Base-by-base conservation (phyloP, 1,140 invertebrate species). In the Musca domestica region DNA sequence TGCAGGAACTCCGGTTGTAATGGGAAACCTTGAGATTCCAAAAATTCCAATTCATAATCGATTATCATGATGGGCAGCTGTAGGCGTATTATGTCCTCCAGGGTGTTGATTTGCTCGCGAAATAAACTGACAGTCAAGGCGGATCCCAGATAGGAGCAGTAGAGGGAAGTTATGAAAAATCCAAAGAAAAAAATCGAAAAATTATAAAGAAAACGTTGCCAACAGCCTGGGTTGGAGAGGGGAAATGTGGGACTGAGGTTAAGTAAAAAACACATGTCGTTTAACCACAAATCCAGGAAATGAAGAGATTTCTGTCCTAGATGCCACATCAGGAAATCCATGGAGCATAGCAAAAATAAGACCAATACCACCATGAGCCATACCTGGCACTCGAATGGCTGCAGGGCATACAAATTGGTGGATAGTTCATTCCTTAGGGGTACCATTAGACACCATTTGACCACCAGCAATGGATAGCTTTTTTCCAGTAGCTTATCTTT, bases 401-500 rank as follows among this genome's bases (percentile, higher is more conserved):
- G 61, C 25, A 76, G 23, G 0, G 75, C 69, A n/a, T 78, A 78
- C 73, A 72, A 64, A 72, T 71, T 6, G 73, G 74, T 3, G 76
- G 73, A 25, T 77, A 76, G 52, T 77, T 74, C 23, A 41, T 78
- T 78, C 3, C 72, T 64, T 2, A 78, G 74, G 0, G 77, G 77
- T 9, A 78, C 70, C n/a, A 78, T 78, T 10, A 78, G 68, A 27
- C 77, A 78, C 23, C 76, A 77, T 6, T 41, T 54, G 0, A 73
- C 74, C 12, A 74, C 74, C 19, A 73, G 69, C 67, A 78, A 47
- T 3, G 77, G 75, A 65, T 78, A 78, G 63, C 77, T 78, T 30
- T 72, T 72, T 12, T 52, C 49, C 17, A 80, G 23, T 10, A 71
- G 54, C 0, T 79, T 74, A 7, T 77, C 74, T 5, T 68, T 48